A percentile compares a stretch with the other conserved stretches of the same genome.
Evolutionary conservation across 2,888 invertebrate species (phyloP).

Genomic region (Epiblema foenella): DNA sequence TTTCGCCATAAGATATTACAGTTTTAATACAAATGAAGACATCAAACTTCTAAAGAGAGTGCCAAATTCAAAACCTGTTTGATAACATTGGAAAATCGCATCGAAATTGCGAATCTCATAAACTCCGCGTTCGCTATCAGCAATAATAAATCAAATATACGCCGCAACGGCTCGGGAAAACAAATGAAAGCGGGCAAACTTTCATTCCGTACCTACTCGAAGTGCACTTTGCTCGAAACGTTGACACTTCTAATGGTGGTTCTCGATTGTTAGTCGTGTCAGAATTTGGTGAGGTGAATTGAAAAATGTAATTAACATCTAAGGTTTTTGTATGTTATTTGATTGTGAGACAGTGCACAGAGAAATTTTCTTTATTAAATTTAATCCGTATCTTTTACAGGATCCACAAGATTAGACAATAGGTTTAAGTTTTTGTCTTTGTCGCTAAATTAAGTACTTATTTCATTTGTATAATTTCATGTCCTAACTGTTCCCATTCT

Average conservation of each 20-base stretch:
- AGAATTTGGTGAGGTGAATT: slow-evolving; percentile 11
- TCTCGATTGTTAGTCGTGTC: slow-evolving; percentile 48
- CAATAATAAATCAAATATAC: slow-evolving; percentile 80
- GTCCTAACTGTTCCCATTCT: too few species aligned
- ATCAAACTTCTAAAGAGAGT: slow-evolving; percentile 6
- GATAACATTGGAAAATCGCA: slow-evolving; percentile 17
- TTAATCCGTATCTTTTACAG: not conserved
- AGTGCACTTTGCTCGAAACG: slow-evolving; percentile 72
- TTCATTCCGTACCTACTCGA: slow-evolving; percentile 75
- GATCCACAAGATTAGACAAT: too few species aligned
- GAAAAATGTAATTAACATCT: not conserved
- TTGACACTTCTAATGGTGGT: slow-evolving; percentile 54
- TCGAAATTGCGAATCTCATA: slow-evolving; percentile 46
- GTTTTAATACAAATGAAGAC: not conserved
- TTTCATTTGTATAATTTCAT: too few species aligned
- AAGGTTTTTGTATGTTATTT: not conserved
- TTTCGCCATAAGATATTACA: not conserved
- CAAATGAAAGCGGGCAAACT: slow-evolving; percentile 74
- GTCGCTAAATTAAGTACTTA: too few species aligned
- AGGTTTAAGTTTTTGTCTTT: too few species aligned
- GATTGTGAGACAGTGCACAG: not conserved
- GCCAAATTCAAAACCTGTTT: slow-evolving; percentile 5
- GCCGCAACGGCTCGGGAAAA: slow-evolving; percentile 64
- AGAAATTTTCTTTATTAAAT: not conserved
- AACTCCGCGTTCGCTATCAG: slow-evolving; percentile 51